Base-by-base conservation (phyloP, 2,888 invertebrate genomes). In the Callinectes sapidus region DNA sequence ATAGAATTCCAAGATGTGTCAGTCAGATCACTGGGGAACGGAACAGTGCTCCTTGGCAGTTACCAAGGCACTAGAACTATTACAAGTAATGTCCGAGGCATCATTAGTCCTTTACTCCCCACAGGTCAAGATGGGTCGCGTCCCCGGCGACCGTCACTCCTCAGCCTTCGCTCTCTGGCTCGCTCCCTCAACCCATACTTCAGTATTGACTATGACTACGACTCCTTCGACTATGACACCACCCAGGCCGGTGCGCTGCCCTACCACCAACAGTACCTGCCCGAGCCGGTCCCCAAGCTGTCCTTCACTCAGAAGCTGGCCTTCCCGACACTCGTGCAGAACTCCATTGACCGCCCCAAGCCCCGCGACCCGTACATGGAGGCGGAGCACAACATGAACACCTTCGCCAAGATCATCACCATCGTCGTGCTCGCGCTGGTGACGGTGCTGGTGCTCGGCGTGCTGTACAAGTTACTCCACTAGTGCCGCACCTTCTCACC, bases 351-450 rank as follows among this genome's bases (percentile, higher is more conserved):
- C 89, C 66, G 93, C 13, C 94, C 92, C 18, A 92, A 92, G 55
- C 94, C 94, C 0, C 86, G 94, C 8, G 92, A 93, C 86, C 93
- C 98, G 0, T 99, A 99, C 95, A 95, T 97, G 93, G 96, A 97
- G 93, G 97, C 97, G 55, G 97, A 98, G 96, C 99, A 99, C 39
- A 97, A 98, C 95, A 98, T 99, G 97, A 97, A 98, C 95, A 97
- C 97, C 92, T 98, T 99, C 95, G 94, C 94, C 71, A 94, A 94
- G 90, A 92, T 94, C 48, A 94, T 94, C 88, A 94, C 94, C 28
- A 91, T 94, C 16, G 93, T 93, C 28, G 93, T 94, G 10, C 91
- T 94, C 6, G 91, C 94, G 16, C 92, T 94, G 48, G 94, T 94
- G 87, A 93, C 92, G 28, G 94, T 94, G 35, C 92, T 94, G 28